Conservation (phyloP, 2,113 vertebrate species). For the Lepus timidus region DNA sequence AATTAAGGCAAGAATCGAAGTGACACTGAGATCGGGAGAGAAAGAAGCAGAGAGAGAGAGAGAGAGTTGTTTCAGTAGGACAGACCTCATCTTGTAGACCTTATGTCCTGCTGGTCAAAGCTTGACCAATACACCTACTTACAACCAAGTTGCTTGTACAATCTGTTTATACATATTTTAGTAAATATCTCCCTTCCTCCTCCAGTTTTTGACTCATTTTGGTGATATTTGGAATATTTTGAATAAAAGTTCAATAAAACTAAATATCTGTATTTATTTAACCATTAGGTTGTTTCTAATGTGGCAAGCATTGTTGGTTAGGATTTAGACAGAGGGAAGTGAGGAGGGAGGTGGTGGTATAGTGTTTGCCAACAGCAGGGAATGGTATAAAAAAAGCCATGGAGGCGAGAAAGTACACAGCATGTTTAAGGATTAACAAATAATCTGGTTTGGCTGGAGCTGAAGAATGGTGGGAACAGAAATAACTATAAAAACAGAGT, state of each 20-base stretch:
- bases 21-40: not conserved
- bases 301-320: not conserved
- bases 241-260: not conserved
- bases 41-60: not conserved
- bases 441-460: conserved; percentile 17
- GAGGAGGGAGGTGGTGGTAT: not conserved
- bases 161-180: not conserved
- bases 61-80: not conserved
- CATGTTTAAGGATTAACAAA: not conserved
- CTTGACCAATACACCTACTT: not conserved
- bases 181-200: not conserved
- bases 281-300: not conserved
- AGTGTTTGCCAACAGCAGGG: not conserved
- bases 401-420: not conserved
- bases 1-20: not conserved
- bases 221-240: not conserved
- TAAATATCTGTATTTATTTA: not conserved
- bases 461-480: not conserved
- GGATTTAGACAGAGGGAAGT: not conserved
- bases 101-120: not conserved
- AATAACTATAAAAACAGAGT: not conserved
- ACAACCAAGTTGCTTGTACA: not conserved
- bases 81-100: not conserved
- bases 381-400: not conserved
- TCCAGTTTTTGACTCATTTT: not conserved